phyloP scores from a whole-genome alignment of 2,113 vertebrate species.

The Pelobates fuscus region DNA sequence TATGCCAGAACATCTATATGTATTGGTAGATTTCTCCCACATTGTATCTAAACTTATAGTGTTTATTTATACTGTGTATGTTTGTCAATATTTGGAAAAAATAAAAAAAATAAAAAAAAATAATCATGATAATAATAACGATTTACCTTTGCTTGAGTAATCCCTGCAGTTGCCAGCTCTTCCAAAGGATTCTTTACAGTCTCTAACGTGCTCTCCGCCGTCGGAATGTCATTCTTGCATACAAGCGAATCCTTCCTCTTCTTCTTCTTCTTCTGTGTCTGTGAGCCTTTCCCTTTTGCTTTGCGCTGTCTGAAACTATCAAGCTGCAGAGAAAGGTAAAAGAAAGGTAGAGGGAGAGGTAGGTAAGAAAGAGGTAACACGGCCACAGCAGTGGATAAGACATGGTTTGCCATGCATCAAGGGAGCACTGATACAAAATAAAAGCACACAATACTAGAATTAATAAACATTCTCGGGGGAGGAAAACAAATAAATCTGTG shows the following conservation, averaged over 20 bases:
- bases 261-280: slow-evolving; percentile 74
- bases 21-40: no score
- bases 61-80: no score
- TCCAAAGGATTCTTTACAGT: neutral
- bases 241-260: slow-evolving; percentile 73
- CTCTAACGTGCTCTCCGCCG: slow-evolving; percentile 64
- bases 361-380: slow-evolving; percentile 72
- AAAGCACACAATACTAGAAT: no score
- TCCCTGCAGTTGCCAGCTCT: neutral
- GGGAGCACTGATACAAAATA: neutral
- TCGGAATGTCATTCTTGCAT: slow-evolving; percentile 60
- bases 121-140: no score
- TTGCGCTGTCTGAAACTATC: slow-evolving; percentile 74
- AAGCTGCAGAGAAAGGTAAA: slow-evolving; percentile 74
- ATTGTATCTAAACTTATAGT: no score
- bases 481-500: neutral
- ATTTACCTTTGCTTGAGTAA: neutral
- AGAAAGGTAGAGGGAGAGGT: slow-evolving; percentile 70
- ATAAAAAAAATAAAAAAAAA: no score
- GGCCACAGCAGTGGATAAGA: slow-evolving; percentile 62
- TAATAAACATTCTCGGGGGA: no score
- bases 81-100: no score
- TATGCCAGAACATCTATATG: no score
- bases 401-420: slow-evolving; percentile 50
- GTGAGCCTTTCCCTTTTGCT: slow-evolving; percentile 64